phyloP scores from a whole-genome alignment of 2,888 invertebrate species.

The Choreutis nemorana region DNA sequence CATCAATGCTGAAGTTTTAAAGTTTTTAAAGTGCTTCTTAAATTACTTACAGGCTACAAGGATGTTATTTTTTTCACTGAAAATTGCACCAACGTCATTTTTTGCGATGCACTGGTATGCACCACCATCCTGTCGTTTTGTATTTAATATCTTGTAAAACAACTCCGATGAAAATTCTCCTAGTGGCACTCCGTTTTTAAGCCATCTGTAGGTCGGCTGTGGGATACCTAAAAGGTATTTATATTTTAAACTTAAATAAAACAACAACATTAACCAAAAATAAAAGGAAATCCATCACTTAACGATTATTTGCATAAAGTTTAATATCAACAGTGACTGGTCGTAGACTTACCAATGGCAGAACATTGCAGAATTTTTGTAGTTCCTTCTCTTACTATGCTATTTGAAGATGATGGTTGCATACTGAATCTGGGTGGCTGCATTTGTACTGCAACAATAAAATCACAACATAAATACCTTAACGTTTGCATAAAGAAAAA shows the following conservation, averaged over 20 bases:
- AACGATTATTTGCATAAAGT: too few species aligned
- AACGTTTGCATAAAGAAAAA: too few species aligned
- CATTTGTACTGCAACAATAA: slow-evolving; percentile 56
- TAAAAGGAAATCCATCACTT: too few species aligned
- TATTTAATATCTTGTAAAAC: slow-evolving; percentile 84
- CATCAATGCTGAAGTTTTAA: too few species aligned
- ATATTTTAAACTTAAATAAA: slow-evolving; percentile 3
- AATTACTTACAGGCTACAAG: slow-evolving; percentile 89
- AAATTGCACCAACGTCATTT: slow-evolving; percentile 91
- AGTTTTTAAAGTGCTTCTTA: too few species aligned
- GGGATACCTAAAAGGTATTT: slow-evolving; percentile 76
- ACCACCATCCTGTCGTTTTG: slow-evolving; percentile 84
- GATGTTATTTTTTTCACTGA: slow-evolving; percentile 89
- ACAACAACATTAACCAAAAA: slow-evolving; percentile 2
- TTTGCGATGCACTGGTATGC: slow-evolving; percentile 92
- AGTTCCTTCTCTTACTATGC: slow-evolving; percentile 86
- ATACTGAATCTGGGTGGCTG: slow-evolving; percentile 90
- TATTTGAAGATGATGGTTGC: slow-evolving; percentile 85
- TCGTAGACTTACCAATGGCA: slow-evolving; percentile 86
- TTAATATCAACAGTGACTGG: too few species aligned
- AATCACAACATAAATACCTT: slow-evolving; percentile 3
- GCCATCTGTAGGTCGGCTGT: slow-evolving; percentile 92
- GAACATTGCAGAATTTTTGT: slow-evolving; percentile 93
- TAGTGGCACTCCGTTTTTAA: slow-evolving; percentile 83
- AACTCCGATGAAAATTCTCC: slow-evolving; percentile 83